These are phyloP conservation scores for Eurytoma adleriae DNA, from an alignment of 2,888 invertebrate genomes.

Conservation along the genomic window DNA sequence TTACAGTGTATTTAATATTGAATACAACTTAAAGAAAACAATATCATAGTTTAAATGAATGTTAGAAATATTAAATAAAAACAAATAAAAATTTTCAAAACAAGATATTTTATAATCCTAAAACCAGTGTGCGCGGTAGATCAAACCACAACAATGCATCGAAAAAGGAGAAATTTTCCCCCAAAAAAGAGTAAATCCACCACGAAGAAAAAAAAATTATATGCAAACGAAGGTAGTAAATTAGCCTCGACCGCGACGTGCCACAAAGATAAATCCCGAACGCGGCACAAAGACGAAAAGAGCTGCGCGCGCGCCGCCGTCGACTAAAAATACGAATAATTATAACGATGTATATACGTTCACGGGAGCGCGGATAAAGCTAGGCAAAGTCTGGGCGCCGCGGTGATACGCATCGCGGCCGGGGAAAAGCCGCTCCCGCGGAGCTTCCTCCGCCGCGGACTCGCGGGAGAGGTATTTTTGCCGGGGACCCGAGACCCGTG, in stretches of 20 bases:
- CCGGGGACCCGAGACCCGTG: background rate
- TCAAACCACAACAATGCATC: too few species aligned
- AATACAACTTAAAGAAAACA: too few species aligned
- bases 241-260: background rate
- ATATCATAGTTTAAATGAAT: too few species aligned
- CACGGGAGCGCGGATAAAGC: conserved; percentile 10
- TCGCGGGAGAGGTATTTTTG: conserved; percentile 8
- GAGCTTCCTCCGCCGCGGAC: background rate
- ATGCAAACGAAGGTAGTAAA: background rate
- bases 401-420: background rate
- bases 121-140: too few species aligned
- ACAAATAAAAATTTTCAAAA: too few species aligned
- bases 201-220: too few species aligned
- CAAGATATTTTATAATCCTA: too few species aligned
- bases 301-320: background rate
- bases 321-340: conserved; percentile 36
- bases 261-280: conserved; percentile 11
- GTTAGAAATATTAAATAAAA: too few species aligned
- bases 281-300: background rate
- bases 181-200: too few species aligned
- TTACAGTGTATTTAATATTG: too few species aligned
- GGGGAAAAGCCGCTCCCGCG: background rate
- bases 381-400: background rate
- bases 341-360: conserved; percentile 32
- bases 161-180: too few species aligned